A percentile compares a stretch with the other conserved stretches of the same genome.
Conservation (phyloP, 2,797 vertebrate genomes). For the Oreortyx pictus region DNA sequence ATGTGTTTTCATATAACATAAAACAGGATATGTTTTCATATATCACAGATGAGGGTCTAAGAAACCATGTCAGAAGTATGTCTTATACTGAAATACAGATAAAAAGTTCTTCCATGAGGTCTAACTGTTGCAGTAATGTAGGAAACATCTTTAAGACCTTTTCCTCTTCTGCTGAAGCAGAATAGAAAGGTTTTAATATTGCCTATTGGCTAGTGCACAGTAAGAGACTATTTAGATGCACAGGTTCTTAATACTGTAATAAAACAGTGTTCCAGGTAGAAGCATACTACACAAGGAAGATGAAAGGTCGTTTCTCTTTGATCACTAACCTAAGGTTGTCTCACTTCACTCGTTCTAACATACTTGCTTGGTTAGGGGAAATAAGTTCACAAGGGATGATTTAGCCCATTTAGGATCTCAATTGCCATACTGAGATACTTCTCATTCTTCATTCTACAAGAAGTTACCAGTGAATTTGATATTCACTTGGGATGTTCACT, state of each 20-base stretch:
- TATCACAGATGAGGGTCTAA: background rate
- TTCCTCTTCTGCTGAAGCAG: background rate
- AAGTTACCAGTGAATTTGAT: background rate
- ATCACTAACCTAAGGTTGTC: accelerated
- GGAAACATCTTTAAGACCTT: background rate
- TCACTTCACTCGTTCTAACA: background rate
- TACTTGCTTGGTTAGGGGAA: background rate
- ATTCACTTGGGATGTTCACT: background rate
- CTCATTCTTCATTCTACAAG: background rate
- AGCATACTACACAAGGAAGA: background rate
- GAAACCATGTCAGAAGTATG: background rate
- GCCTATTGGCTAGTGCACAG: background rate
- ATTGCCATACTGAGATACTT: accelerated
- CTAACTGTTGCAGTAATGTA: background rate
- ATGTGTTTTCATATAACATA: background rate
- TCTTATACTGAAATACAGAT: background rate
- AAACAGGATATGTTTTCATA: background rate
- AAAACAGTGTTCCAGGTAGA: background rate
- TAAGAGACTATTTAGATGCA: background rate
- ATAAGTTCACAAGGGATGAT: background rate
- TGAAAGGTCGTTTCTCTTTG: background rate
- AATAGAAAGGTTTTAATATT: background rate
- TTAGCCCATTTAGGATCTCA: background rate
- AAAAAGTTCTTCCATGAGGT: accelerated
- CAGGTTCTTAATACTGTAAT: background rate